Base-by-base conservation (phyloP, 2,888 invertebrate genomes). In the Ophion ellenae region DNA sequence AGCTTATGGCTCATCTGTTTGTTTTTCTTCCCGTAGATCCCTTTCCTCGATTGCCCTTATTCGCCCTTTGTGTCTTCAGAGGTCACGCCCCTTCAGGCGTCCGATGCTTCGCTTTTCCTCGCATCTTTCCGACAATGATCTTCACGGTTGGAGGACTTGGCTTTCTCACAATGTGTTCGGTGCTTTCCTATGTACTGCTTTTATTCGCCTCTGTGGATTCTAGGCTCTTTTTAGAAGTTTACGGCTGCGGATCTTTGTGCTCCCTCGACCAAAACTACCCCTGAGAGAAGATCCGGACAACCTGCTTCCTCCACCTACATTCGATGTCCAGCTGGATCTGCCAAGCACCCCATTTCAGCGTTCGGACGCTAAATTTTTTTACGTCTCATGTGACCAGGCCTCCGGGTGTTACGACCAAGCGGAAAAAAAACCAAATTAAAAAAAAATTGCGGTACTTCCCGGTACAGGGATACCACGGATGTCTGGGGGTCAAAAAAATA, bases 41-140 rank as follows among this genome's bases (percentile, higher is more conserved):
- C 10, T 61, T 61, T 28, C 57, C 59, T 36, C 66, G 36, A 74
- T 10, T 6, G 20, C n/a, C 20, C 67, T 69, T 81, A 3, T 11
- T 71, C 40, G 11, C 28, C 6, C 6, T 61, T 36, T 24, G n/a
- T 47, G 47, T 63, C 47, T 75, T 66, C 79, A 63, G 75, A 70
- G 77, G 81, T 75, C 80, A 82, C 75, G 73, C 80, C 69, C 36
- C 47, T 61, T 82, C 17, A 32, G 63, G 53, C 66, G 10, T 67
- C 36, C 17, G 36, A 11, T 77, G 47, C n/a, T 73, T 61, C 59
- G n/a, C 57, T 10, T 73, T 71, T 40, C 67, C 73, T 53, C 17
- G 79, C 79, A 63, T 71, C 66, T 64, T 36, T 77, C 32, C 11
- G 40, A 71, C 47, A 11, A 47, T 47, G 11, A 45, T 76, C 74